Percentiles rank a stretch among this genome's conserved stretches.
These are phyloP conservation scores for Corythucha ciliata DNA, from an alignment of 2,888 invertebrate genomes.

Conservation along the genomic window DNA sequence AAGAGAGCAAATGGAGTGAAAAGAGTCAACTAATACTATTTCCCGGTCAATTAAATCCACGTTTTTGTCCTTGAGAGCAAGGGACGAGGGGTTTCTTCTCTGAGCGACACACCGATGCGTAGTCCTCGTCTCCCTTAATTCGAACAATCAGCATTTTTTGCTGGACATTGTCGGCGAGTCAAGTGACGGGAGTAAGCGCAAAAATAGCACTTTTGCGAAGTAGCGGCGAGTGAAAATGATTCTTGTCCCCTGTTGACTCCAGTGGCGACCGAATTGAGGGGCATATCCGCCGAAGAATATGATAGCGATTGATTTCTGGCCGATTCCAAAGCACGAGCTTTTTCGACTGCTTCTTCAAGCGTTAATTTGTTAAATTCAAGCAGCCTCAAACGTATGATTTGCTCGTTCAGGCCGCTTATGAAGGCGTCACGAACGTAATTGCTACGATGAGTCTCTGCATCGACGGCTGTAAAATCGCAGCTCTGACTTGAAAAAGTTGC, in stretches of 20 bases:
- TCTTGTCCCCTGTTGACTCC: neutral
- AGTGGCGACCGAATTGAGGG: neutral
- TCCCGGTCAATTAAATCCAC: too few species aligned
- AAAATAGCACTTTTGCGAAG: neutral
- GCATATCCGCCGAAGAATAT: neutral
- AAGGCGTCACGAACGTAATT: too few species aligned
- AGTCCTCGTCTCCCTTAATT: too few species aligned
- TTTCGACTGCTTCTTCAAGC: constrained; percentile 2
- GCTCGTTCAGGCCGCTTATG: constrained; percentile 2
- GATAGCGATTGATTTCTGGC: constrained; percentile 8
- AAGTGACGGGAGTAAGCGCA: neutral
- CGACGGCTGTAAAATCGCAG: too few species aligned
- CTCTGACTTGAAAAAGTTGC: too few species aligned
- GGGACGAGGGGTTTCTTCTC: too few species aligned
- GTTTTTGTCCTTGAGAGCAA: too few species aligned
- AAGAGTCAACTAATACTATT: too few species aligned
- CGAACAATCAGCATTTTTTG: neutral
- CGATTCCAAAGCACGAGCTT: neutral
- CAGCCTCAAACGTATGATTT: constrained; percentile 6
- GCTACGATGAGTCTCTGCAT: too few species aligned
- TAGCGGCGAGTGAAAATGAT: neutral
- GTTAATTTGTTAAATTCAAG: neutral
- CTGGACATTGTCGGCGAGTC: constrained; percentile 1
- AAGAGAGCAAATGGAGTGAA: too few species aligned
- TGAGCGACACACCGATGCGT: too few species aligned